Base-by-base conservation (phyloP, 2,888 invertebrate genomes). In the Mesoligia furuncula region DNA sequence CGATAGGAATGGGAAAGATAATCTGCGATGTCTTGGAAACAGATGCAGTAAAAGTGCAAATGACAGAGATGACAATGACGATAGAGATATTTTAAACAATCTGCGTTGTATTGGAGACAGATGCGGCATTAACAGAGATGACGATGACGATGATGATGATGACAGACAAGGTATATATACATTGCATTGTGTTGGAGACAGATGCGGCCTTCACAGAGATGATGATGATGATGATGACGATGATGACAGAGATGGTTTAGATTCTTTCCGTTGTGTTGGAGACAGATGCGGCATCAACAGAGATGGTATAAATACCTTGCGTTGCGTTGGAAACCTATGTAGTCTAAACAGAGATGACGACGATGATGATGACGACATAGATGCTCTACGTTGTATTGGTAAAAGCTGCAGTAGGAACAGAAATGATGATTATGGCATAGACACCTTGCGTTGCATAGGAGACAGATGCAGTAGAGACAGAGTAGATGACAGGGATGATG, bases 281-380 rank as follows among this genome's bases (percentile, higher is more conserved):
- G 31, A 80, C 1, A 31, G 20, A 31, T 79, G 80, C 17, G 62
- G 48, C 6, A n/a, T 61, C 5, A 73, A 82, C 36, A 68, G 64
- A 67, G n/a, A 64, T 42, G n/a, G 11, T 36, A 69, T 36, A 20
- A 11, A 69, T 61, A 27, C 48, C 5, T 65, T 73, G 9, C 81
- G 59, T 57, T 79, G 81, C 59, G 13, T 74, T 59, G 81, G 79
- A 74, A 42, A 79, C 31, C 20, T 13, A 17, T 79, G 79, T 51
- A 54, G 39, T 15, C 31, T 48, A 13, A 61, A 57, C 59, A 75
- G 65, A 59, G 45, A 73, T 36, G 48, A 24, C 48, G 48, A 78
- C 61, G 24, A 45, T 59, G n/a, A 42, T n/a, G 73, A 71, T 20
- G 48, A 68, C 5, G 51, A n/a, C 2, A 9, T n/a, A 48, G 69